A percentile compares a stretch with the other conserved stretches of the same genome.
Evolutionary conservation across 2,113 vertebrate species (phyloP).

Genomic region (Chamaea fasciata): DNA sequence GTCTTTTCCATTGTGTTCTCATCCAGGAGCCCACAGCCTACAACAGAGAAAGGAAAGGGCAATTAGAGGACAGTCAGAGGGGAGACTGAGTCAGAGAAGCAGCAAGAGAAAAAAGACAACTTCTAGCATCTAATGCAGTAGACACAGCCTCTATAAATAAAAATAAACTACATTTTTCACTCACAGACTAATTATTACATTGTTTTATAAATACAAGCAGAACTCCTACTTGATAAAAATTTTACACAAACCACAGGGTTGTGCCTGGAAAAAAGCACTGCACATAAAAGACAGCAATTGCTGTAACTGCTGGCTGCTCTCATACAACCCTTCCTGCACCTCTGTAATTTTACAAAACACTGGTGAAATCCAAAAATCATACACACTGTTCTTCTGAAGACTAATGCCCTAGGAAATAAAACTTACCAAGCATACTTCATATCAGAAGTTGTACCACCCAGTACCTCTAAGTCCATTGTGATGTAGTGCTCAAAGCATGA

Average conservation of each 20-base stretch:
- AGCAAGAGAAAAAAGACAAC: neutral
- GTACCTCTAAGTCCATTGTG: neutral
- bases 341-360: neutral
- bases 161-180: neutral
- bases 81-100: neutral
- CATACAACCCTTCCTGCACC: neutral
- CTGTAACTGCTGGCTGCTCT: neutral
- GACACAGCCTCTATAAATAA: neutral
- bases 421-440: neutral
- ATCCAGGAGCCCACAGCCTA: conserved; percentile 85
- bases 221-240: neutral
- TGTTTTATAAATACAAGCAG: neutral
- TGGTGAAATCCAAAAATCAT: neutral
- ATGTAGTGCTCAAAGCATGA: neutral
- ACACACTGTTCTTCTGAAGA: neutral
- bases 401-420: neutral
- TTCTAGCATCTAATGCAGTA: neutral
- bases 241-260: neutral
- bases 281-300: neutral
- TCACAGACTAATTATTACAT: neutral
- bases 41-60: neutral
- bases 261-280: neutral
- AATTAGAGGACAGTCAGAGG: conserved; percentile 8
- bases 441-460: neutral
- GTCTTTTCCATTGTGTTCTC: conserved; percentile 93